Evolutionary conservation across 2,113 vertebrate species (phyloP), one percentile per base, ranked within the genome.

Genomic region (Chionodraco myersi): DNA sequence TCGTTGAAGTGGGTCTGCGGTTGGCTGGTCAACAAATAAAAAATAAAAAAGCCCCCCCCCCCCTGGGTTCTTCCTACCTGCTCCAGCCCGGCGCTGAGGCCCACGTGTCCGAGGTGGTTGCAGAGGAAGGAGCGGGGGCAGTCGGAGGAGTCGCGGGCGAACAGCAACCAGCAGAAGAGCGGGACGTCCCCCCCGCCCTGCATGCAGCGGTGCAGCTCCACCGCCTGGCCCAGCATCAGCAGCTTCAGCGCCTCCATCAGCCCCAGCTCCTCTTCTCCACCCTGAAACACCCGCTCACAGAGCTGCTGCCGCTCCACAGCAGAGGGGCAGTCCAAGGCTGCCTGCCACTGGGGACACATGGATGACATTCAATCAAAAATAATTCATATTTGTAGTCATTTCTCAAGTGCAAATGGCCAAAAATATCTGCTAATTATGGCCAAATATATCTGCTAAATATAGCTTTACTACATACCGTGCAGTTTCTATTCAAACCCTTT

Each of bases 231-330:
- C 72, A 99, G 93, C 98, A 99, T 99, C 75, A 99, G 93, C 82
- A 99, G 96, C 72, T 99, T 99, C 9, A 99, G 87, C 0, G 96
- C 97, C 95, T 99, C 98, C 74, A 98, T 96, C 34, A 99, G 94
- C 49, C 95, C 95, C 2, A 97, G 96, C 72, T 99, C 98, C 23
- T 98, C 96, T 11, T 96, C 96, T 66, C 97, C 96, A 0, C 95
- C 96, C 64, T 88, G 94, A 86, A 99, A 99, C 72, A 96, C 86
- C 61, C 87, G 92, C 77, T 98, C 96, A 65, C 97, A 98, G 58
- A 96, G 93, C 49, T 75, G 83, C 88, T 93, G 96, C 34, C 95
- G 96, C 73, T 96, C 96, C 18, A 74, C 81, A 0, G 86, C 60
- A 2, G 70, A 82, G 60, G 66, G 12, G 59, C 89, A 78, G 84